Evolutionary conservation across 1,140 invertebrate species (phyloP), one percentile per base, ranked within the genome.

Genomic region (Mylabris phalerata): DNA sequence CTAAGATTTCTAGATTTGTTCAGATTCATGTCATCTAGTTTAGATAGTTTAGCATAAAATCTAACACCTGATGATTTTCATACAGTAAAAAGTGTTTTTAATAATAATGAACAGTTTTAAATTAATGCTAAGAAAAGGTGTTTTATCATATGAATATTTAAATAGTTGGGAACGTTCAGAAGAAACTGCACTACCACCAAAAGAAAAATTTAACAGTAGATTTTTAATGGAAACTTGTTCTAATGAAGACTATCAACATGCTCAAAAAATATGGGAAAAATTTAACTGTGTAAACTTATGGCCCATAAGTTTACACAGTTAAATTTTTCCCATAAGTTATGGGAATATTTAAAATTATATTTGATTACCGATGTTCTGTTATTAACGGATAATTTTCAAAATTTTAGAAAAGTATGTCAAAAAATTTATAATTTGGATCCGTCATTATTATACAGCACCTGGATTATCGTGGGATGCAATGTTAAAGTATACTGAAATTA

Each of bases 371-470:
- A 77, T 64, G 68, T 76, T 6, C 42, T 73, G 11, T 52, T 77
- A 25, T 60, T 75, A 48, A 70, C 70, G 4, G 76, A 79, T 67
- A 64, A 79, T 13, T 79, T 80, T 68, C 75, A 78, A 71, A 75
- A 77, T 64, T 79, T 77, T 66, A 27, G 74, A 61, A 56, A 64
- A 26, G 59, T 52, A 11, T 69, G 68, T 61, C 50, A 66, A 57
- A 58, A 66, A 48, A 60, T 58, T 7, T 66, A 75, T 65, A 25
- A 46, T 11, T 56, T 76, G 49, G 75, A 75, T 62, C 68, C 69
- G 58, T 6, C 65, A 72, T 62, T 75, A 70, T 68, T 68, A 68
- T 57, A 75, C 73, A 38, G 65, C 68, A 11, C 71, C 70, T 9
- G 71, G 71, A 4, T 64, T 75, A 10, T 62, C 68, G 11, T 79